Evolutionary conservation across 2,113 vertebrate genomes (phyloP).

Genomic region (Aspiorhynchus laticeps): DNA sequence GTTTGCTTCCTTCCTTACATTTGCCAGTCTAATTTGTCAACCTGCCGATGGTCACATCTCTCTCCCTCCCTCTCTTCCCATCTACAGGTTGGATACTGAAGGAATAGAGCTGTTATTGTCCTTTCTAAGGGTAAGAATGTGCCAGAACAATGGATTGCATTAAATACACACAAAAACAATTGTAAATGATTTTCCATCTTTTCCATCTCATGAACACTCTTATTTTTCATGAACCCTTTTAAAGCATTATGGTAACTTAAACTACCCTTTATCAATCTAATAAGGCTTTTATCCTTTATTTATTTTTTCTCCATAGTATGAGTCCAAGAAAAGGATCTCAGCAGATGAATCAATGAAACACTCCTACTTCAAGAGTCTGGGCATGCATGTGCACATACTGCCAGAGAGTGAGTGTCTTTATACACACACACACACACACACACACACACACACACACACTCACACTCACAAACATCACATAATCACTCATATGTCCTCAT

Average conservation of each 20-base stretch:
- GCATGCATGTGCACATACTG: constrained; percentile 86
- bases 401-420: constrained; percentile 86
- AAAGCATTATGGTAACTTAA: neutral
- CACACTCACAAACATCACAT: neutral
- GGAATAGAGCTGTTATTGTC: constrained; percentile 94
- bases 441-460: neutral
- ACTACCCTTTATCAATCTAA: neutral
- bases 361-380: constrained; percentile 93
- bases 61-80: neutral
- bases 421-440: constrained; percentile 7
- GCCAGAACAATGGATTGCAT: neutral
- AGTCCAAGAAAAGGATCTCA: constrained; percentile 96
- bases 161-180: neutral
- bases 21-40: constrained; percentile 59
- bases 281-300: neutral
- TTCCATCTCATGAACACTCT: neutral
- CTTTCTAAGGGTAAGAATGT: constrained; percentile 86
- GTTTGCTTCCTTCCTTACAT: constrained; percentile 69
- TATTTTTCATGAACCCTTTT: neutral
- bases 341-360: constrained; percentile 98
- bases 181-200: too few species aligned
- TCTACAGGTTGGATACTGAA: constrained; percentile 90
- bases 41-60: constrained; percentile 43
- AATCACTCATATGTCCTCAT: neutral
- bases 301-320: constrained; percentile 78